A percentile compares a stretch with the other conserved stretches of the same genome.
phyloP scores from a whole-genome alignment of 2,797 vertebrate genomes.

The Lacerta agilis region DNA sequence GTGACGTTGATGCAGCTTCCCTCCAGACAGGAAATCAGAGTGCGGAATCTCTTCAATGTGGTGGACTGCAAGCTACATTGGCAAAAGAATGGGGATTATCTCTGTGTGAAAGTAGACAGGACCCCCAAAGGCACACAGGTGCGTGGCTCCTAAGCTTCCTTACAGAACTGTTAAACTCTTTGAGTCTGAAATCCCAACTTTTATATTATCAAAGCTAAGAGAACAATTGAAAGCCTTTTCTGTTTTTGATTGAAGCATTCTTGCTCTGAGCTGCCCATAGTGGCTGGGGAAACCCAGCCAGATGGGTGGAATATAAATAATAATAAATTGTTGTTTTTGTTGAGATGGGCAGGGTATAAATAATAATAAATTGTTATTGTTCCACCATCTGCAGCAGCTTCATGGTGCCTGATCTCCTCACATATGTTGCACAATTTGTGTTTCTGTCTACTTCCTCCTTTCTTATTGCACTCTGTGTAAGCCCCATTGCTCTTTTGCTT shows the following conservation, averaged over 20 bases:
- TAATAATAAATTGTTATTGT: no score
- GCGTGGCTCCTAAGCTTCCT: not conserved
- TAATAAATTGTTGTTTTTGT: no score
- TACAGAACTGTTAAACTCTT: not conserved
- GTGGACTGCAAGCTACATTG: constrained; percentile 98
- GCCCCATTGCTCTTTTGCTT: not conserved
- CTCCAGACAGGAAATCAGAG: constrained; percentile 93
- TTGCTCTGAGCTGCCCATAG: not conserved
- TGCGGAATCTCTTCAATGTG: constrained; percentile 97
- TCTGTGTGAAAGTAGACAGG: constrained; percentile 97
- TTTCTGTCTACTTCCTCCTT: not conserved
- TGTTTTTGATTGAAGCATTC: no score
- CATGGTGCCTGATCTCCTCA: not conserved
- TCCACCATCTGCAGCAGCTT: not conserved
- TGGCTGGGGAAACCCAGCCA: no score
- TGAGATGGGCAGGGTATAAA: no score
- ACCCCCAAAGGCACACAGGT: constrained; percentile 97
- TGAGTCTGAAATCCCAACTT: not conserved
- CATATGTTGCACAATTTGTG: not conserved
- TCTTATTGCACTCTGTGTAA: not conserved
- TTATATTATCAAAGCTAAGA: not conserved
- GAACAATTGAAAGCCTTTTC: no score
- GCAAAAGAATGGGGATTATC: constrained; percentile 97
- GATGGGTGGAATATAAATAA: no score
- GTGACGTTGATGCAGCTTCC: constrained; percentile 98